Evolutionary conservation across 2,797 vertebrate genomes (phyloP).

Genomic region (Chanos chanos): DNA sequence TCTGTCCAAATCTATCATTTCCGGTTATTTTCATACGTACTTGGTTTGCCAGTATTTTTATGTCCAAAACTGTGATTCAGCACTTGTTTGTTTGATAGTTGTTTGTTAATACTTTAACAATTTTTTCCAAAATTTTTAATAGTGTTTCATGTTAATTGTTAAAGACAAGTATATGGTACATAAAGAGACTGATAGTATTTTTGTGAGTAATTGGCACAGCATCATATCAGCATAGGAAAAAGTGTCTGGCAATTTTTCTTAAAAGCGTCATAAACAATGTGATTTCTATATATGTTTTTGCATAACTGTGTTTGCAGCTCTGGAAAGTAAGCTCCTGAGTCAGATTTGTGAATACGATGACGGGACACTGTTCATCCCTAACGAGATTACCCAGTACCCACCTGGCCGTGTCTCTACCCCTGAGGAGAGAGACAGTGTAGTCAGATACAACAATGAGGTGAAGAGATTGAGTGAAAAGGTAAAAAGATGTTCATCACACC

Average conservation of each 20-base stretch:
- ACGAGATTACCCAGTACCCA: slow-evolving; percentile 46
- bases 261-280: no score
- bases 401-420: slow-evolving; percentile 33
- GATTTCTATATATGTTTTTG: neutral
- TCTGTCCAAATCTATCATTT: neutral
- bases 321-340: slow-evolving; percentile 75
- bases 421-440: neutral
- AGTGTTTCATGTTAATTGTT: no score
- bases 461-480: neutral
- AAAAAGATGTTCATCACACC: neutral
- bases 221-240: no score
- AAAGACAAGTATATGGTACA: no score
- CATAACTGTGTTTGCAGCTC: slow-evolving; percentile 50
- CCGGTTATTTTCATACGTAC: neutral
- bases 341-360: slow-evolving; percentile 73
- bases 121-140: no score
- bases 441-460: slow-evolving; percentile 18
- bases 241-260: no score
- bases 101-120: no score
- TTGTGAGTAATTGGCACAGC: no score
- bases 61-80: no score
- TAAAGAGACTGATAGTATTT: no score
- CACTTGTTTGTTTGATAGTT: no score
- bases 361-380: slow-evolving; percentile 48
- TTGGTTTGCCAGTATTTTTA: neutral